Conservation (phyloP, 1,140 invertebrate species). For the Pteromalus puparum region DNA sequence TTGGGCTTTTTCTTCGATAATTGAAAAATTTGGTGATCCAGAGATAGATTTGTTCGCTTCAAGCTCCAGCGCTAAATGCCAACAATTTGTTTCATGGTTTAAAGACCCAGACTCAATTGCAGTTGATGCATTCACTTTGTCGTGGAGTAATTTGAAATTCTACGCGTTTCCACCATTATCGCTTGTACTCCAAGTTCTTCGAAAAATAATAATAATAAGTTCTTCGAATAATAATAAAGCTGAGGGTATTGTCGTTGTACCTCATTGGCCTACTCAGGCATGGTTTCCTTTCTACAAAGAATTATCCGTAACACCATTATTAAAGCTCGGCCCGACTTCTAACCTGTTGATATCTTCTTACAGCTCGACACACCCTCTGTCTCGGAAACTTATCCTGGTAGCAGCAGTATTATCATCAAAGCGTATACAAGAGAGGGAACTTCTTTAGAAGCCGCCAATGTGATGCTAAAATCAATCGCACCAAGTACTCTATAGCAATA, state of each 20-base stretch:
- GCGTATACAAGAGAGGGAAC: conserved; percentile 28
- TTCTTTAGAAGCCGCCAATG: neutral
- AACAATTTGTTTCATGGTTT: neutral
- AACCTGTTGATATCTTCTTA: conserved; percentile 56
- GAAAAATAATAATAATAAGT: too few species aligned
- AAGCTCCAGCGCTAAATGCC: conserved; percentile 53
- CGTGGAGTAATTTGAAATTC: too few species aligned
- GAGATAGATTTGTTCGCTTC: conserved; percentile 56
- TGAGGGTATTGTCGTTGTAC: conserved; percentile 15
- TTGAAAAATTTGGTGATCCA: conserved; percentile 53
- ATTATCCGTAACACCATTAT: neutral
- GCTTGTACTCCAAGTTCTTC: conserved; percentile 9
- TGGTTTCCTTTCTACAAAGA: conserved; percentile 34
- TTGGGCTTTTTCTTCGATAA: conserved; percentile 47
- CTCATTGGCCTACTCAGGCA: conserved; percentile 36
- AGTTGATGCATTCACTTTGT: conserved; percentile 14
- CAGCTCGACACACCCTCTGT: conserved; percentile 57
- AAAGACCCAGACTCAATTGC: neutral
- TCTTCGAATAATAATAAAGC: conserved; percentile 12
- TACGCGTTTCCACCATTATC: conserved; percentile 35
- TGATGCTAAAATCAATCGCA: conserved; percentile 12
- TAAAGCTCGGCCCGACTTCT: conserved; percentile 47
- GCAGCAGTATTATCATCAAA: conserved; percentile 41
- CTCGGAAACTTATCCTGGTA: conserved; percentile 55
- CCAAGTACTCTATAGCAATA: conserved; percentile 47